Percentiles rank a stretch among this genome's conserved stretches.
These are phyloP conservation scores for Mesocentrotus franciscanus DNA, from an alignment of 53 echinoderm and acorn worm species.

Conservation along the genomic window DNA sequence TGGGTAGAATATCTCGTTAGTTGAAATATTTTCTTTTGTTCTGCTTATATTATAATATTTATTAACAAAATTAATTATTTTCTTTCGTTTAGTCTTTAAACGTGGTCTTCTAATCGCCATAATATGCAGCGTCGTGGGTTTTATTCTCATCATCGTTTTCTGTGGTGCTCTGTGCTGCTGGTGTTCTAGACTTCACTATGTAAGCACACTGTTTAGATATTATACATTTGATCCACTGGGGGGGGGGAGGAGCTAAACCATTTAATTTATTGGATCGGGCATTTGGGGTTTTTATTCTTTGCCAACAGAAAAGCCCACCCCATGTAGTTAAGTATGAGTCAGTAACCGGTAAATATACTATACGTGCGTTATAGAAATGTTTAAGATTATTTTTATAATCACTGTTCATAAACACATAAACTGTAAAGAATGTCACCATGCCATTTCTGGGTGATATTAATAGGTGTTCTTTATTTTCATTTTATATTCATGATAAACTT, in stretches of 20 bases:
- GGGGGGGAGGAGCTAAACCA: not conserved
- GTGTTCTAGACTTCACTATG: not conserved
- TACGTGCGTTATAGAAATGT: too few relatives aligned
- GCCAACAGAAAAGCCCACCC: not conserved
- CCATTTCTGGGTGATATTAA: too few relatives aligned
- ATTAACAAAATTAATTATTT: not conserved
- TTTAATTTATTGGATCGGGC: too few relatives aligned
- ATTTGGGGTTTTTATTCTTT: not conserved
- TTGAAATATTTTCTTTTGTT: too few relatives aligned
- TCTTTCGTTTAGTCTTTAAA: not conserved
- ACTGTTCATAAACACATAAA: too few relatives aligned
- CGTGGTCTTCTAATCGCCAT: not conserved
- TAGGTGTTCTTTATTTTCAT: too few relatives aligned
- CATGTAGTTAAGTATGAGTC: not conserved
- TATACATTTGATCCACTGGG: not conserved
- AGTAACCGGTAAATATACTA: too few relatives aligned
- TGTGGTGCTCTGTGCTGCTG: conserved; percentile 21
- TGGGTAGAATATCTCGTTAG: too few relatives aligned
- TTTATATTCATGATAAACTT: too few relatives aligned
- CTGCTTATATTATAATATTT: too few relatives aligned
- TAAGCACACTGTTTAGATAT: not conserved
- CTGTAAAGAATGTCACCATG: too few relatives aligned
- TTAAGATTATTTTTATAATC: too few relatives aligned
- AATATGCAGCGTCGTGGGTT: not conserved
- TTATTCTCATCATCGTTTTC: not conserved